Base-by-base conservation (phyloP, 2,888 invertebrate species). In the Polymixis lichenea region DNA sequence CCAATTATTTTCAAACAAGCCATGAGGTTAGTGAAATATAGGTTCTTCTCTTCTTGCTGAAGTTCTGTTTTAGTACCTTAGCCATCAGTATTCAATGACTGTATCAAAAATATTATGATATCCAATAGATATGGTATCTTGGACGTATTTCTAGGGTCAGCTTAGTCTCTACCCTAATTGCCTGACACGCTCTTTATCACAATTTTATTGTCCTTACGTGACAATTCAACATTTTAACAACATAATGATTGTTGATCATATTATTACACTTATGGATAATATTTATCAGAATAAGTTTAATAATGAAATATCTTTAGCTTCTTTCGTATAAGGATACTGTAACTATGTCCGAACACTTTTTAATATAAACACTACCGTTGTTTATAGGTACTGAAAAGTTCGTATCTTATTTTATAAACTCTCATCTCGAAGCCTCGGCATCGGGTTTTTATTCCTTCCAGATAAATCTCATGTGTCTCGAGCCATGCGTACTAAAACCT, bases 381-480 rank as follows among this genome's bases (percentile, higher is more conserved):
- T 53, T 65, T 43, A 56, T 22, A n/a, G n/a, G n/a, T n/a, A 69
- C 43, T 70, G 22, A 71, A 71, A 77, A 79, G 15, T 71, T 32
- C 22, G 9, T 64, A 56, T 81, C 28, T 22, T 60, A 56, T 60
- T 68, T 56, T 46, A 38, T 19, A n/a, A 64, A 25, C 25, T 55
- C 66, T 38, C 46, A 13, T 62, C 15, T 80, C 43, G 25, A 19
- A 62, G 61, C 38, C 43, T 38, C 32, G 25, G 58, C n/a, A 43
- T 60, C 32, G 15, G n/a, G 28, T 61, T 85, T 85, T 80, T 85
- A 82, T 70, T 71, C 32, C 22, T 72, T 66, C 28, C 19, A 65
- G 38, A 82, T 82, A 82, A 66, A 66, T 85, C 82, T 82, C 78
- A 46, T 32, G 62, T 82, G 55, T 71, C 86, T 77, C 55, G 51